Conservation (phyloP, 2,113 vertebrate genomes). For the Myiozetetes cayanensis region DNA sequence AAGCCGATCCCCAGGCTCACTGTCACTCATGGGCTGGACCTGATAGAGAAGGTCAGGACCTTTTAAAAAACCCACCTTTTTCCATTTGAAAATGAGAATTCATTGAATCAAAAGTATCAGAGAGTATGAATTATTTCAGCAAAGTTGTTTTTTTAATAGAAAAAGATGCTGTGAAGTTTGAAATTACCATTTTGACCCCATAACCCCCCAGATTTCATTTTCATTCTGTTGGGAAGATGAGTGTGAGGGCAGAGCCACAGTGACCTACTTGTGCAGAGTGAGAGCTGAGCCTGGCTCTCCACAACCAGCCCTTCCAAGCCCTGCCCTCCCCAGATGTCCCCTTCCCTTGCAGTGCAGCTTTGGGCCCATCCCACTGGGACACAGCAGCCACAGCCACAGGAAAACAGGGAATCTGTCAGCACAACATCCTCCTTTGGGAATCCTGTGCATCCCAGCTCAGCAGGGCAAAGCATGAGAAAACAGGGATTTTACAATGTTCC, state of each 20-base stretch:
- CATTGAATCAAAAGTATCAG: neutral
- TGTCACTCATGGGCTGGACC: fast-evolving
- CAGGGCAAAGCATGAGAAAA: neutral
- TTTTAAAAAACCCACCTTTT: neutral
- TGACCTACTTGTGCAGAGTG: neutral
- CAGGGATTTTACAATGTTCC: neutral
- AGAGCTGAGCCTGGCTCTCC: neutral
- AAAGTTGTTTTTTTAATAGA: neutral
- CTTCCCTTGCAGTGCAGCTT: fast-evolving
- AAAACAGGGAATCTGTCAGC: neutral
- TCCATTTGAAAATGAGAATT: neutral
- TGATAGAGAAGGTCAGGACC: neutral
- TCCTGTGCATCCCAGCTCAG: neutral
- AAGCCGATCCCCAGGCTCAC: neutral
- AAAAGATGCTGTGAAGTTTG: neutral
- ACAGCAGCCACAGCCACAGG: neutral
- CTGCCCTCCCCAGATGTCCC: neutral
- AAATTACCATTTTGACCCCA: neutral
- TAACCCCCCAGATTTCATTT: neutral
- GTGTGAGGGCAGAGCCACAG: neutral
- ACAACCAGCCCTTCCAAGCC: fast-evolving
- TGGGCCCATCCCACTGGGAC: neutral
- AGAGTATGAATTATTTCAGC: neutral
- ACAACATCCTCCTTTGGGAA: neutral
- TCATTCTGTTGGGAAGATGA: neutral